These are phyloP conservation scores for Drosophila quadrilineata DNA, from an alignment of 1,140 invertebrate genomes.

Conservation along the genomic window DNA sequence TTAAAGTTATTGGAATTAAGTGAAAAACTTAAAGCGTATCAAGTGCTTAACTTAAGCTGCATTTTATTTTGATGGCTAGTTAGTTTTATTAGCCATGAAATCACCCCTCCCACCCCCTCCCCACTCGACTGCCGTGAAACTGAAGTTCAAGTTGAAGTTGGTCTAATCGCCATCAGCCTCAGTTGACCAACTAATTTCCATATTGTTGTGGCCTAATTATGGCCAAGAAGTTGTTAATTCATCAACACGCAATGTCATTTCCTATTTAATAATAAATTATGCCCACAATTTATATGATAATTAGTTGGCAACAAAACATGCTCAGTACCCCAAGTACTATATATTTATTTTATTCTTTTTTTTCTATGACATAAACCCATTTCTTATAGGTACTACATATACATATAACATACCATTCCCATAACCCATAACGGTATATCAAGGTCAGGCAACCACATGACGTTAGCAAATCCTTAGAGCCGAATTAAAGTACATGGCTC, in stretches of 20 bases:
- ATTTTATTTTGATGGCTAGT: too few relatives aligned
- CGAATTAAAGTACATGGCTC: slow-evolving; percentile 38
- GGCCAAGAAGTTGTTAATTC: slow-evolving; percentile 42
- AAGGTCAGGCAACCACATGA: slow-evolving; percentile 9
- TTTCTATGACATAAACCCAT: slow-evolving; percentile 31
- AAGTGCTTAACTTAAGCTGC: too few relatives aligned
- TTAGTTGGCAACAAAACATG: neutral
- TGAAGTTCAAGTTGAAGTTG: too few relatives aligned
- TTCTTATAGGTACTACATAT: too few relatives aligned
- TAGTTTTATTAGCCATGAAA: too few relatives aligned
- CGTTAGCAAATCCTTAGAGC: slow-evolving; percentile 27
- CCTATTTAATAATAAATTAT: slow-evolving; percentile 43
- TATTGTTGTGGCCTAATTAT: slow-evolving; percentile 9
- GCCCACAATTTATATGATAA: slow-evolving; percentile 42
- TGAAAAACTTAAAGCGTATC: neutral
- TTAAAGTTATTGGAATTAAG: neutral
- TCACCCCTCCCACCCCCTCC: too few relatives aligned
- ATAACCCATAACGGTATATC: neutral
- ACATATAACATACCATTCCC: too few relatives aligned
- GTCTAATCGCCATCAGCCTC: too few relatives aligned
- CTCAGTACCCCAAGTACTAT: slow-evolving; percentile 11
- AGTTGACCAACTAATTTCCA: slow-evolving; percentile 43
- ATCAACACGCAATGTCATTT: slow-evolving; percentile 64
- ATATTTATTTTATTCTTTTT: neutral
- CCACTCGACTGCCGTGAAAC: too few relatives aligned